These are phyloP conservation scores for Polyommatus icarus DNA, from an alignment of 2,888 invertebrate species.

Conservation along the genomic window DNA sequence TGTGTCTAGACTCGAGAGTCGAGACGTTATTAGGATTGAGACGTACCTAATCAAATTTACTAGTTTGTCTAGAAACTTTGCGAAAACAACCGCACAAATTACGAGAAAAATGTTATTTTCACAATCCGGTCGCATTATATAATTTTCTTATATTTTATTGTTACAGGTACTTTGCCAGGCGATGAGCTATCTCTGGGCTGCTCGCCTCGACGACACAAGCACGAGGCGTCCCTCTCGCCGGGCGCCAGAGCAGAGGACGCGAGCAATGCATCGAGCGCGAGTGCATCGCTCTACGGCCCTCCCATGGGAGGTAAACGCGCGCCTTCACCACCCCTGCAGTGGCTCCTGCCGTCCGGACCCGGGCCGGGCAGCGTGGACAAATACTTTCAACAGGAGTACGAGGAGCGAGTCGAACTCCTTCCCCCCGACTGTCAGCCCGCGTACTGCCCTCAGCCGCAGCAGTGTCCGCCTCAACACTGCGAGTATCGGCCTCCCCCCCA, in stretches of 20 bases:
- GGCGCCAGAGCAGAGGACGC: conserved; percentile 87
- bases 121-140: not conserved
- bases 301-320: conserved; percentile 69
- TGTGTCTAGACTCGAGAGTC: conserved; percentile 30
- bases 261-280: conserved; percentile 84
- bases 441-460: conserved; percentile 74
- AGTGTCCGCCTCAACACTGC: conserved; percentile 71
- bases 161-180: conserved; percentile 89
- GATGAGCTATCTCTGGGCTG: conserved; percentile 87
- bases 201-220: conserved; percentile 80
- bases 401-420: conserved; percentile 82
- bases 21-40: conserved; percentile 20
- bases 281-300: conserved; percentile 82
- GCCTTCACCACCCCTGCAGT: conserved; percentile 82
- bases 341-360: conserved; percentile 86
- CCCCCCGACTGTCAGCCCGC: conserved; percentile 75
- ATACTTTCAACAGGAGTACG: conserved; percentile 84
- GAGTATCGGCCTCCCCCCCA: conserved; percentile 83
- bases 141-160: conserved; percentile 46
- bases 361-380: conserved; percentile 83
- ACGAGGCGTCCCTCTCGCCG: conserved; percentile 84
- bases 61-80: conserved; percentile 16
- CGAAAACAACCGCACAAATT: not conserved
- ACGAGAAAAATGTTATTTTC: not conserved
- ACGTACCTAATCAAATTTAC: conserved; percentile 9